Conservation (phyloP, 1,140 invertebrate species). For the Brachionus calyciflorus region DNA sequence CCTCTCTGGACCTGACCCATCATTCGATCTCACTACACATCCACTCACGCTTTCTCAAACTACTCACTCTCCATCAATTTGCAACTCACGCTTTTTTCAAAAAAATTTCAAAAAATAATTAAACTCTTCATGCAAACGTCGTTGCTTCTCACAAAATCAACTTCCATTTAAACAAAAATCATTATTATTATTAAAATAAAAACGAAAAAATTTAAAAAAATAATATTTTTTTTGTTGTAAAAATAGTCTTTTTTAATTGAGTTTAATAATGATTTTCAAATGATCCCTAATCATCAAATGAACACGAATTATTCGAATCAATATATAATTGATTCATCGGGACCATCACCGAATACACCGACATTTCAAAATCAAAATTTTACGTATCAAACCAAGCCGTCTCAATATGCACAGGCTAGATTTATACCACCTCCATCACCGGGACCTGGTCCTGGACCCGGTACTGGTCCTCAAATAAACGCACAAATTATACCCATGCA, state of each 20-base stretch:
- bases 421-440: not conserved
- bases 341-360: no score
- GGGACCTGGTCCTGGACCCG: not conserved
- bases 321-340: no score
- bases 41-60: not conserved
- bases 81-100: slow-evolving; percentile 37
- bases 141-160: slow-evolving; percentile 10
- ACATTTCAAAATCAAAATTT: not conserved
- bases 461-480: no score
- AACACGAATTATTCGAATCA: no score
- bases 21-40: no score
- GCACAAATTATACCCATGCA: no score
- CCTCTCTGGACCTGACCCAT: no score
- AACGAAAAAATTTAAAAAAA: no score
- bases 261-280: slow-evolving; percentile 20
- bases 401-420: not conserved
- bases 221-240: no score
- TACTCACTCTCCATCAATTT: not conserved
- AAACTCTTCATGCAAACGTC: slow-evolving; percentile 28
- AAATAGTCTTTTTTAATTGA: no score
- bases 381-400: not conserved
- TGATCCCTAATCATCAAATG: slow-evolving; percentile 10
- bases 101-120: slow-evolving; percentile 3
- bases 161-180: no score
- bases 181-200: slow-evolving; percentile 3